Conservation (phyloP, 2,797 vertebrate species). For the Pseudopleuronectes americanus region DNA sequence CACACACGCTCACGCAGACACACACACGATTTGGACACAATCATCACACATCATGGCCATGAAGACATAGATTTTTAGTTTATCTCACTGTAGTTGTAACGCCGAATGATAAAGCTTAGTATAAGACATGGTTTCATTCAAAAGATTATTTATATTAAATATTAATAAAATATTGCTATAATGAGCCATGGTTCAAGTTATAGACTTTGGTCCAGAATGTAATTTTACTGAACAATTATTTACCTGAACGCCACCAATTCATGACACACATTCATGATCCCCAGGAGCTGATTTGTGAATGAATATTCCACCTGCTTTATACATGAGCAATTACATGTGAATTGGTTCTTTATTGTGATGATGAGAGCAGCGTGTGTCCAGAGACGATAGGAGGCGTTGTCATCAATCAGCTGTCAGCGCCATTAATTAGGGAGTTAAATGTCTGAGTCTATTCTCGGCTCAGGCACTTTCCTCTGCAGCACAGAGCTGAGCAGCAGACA, state of each 20-base stretch:
- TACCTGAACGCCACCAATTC: not conserved
- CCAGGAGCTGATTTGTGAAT: no score
- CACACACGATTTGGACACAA: no score
- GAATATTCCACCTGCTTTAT: not conserved
- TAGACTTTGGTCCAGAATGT: not conserved
- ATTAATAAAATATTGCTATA: not conserved
- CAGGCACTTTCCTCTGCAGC: constrained; percentile 36
- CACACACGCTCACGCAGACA: no score
- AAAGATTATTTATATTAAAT: not conserved
- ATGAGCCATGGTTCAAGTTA: not conserved
- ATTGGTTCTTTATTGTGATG: constrained; percentile 18
- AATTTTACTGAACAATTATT: not conserved
- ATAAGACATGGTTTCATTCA: not conserved
- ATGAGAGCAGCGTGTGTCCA: constrained; percentile 24
- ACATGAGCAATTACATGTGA: constrained; percentile 15
- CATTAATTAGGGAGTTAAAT: constrained; percentile 58
- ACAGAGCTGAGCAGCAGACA: constrained; percentile 46
- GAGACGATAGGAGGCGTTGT: constrained; percentile 30
- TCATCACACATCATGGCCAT: no score
- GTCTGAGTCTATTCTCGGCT: constrained; percentile 63
- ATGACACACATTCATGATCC: not conserved
- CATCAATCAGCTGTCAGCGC: constrained; percentile 64
- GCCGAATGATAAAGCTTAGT: not conserved
- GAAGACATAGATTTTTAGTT: no score
- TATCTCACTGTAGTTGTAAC: not conserved